Base-by-base conservation (phyloP, 2,797 vertebrate genomes). In the Oceanodroma leucorhoa region DNA sequence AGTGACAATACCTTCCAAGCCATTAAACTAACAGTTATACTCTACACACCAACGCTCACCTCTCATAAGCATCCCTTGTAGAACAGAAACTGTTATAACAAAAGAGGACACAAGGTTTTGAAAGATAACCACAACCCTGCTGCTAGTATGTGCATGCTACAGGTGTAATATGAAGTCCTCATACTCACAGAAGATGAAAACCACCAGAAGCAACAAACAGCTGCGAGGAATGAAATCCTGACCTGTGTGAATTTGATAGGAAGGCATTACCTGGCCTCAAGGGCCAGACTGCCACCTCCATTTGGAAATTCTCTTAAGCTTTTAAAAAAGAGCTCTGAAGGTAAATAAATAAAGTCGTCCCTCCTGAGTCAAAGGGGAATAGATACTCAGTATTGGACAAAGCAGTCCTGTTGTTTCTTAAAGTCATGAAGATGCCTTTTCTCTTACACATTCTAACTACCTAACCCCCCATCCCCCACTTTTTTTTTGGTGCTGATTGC, bases 381-480 rank as follows among this genome's bases (percentile, higher is more conserved):
- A 89, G 32, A 73, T 38, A 13, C 21, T 57, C 71, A 57, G 11
- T 34, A 77, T 2, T 67, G 10, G 36, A 75, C 19, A 78, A 71
- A 90, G 8, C 11, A 60, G 6, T 45, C 4, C 40, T 51, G 3
- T 45, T 79, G 24, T 64, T 64, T 53, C 45, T 75, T 61, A 34
- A 64, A 66, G 19, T 67, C 34, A 53, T 1, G 7, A 75, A 71
- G 43, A 75, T 38, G 21, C 12, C 11, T 80, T 65, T 80, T 51
- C 30, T 84, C 19, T 69, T 7, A 62, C 2, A 32, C 14, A 6
- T 73, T 72, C 51, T 76, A 89, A 54, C 21, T 21, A 69, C 43
- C 58, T 66, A 9, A 5, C 3, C 1, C 7, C 5, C 15, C 2
- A 36, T 36, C 1, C 3, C 4, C 6, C 1, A 0, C 22, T 41